Conservation (phyloP, 2,113 vertebrate species). For the Heterocephalus glaber region DNA sequence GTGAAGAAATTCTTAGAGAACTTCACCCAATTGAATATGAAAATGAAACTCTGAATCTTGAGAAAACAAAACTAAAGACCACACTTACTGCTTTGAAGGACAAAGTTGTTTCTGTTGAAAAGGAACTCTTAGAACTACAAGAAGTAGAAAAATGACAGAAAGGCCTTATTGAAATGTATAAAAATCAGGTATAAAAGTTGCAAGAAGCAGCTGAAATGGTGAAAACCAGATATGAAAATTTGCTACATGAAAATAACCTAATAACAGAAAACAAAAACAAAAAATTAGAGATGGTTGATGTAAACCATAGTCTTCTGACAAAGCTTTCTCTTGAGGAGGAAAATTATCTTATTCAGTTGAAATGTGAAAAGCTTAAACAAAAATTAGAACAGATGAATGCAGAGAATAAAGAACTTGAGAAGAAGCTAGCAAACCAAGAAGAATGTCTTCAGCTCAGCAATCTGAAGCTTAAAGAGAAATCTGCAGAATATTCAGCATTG, state of each 20-base stretch:
- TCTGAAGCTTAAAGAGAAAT: too few relatives aligned
- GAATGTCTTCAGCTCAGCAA: too few relatives aligned
- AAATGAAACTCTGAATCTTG: slow-evolving; percentile 84
- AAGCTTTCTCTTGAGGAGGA: too few relatives aligned
- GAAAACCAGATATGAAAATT: slow-evolving; percentile 83
- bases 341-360: too few relatives aligned
- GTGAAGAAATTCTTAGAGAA: slow-evolving; percentile 84
- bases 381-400: too few relatives aligned
- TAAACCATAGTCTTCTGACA: slow-evolving; percentile 78
- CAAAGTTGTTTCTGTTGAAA: slow-evolving; percentile 81
- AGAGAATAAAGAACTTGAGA: too few relatives aligned
- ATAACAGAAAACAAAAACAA: slow-evolving; percentile 80
- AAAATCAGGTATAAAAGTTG: slow-evolving; percentile 86
- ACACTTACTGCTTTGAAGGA: slow-evolving; percentile 84
- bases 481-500: slow-evolving; percentile 85
- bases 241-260: slow-evolving; percentile 83
- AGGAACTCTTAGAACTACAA: slow-evolving; percentile 85
- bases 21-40: slow-evolving; percentile 85
- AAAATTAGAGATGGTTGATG: slow-evolving; percentile 83
- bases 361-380: too few relatives aligned
- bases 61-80: slow-evolving; percentile 88
- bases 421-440: too few relatives aligned
- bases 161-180: slow-evolving; percentile 82
- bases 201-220: slow-evolving; percentile 85
- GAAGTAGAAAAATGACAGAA: slow-evolving; percentile 85